Base-by-base conservation (phyloP, 2,888 invertebrate species). In the Macrostomum cliftonense region DNA sequence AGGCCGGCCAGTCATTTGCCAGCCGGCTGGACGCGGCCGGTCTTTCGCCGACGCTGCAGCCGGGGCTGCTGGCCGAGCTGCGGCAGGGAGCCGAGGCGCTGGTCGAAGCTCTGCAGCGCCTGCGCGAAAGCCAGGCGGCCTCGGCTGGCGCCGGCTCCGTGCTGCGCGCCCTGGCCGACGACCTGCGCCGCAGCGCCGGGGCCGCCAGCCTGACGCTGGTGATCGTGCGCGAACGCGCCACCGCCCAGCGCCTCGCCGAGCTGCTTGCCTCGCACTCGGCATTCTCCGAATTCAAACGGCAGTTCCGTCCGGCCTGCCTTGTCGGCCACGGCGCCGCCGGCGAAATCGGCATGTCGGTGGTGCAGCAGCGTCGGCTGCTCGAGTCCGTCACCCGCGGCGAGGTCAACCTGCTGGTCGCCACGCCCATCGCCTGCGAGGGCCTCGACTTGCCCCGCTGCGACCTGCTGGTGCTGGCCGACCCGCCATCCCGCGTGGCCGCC, bases 391-490 rank as follows among this genome's bases (percentile, higher is more conserved):
- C 28, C 28, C 5, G n/a, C 5, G n/a, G 21, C 19, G 49, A 49
- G 28, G 55, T 49, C 47, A 57, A 61, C 50, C 57, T 63, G 12
- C 52, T 64, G 1, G 57, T 65, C 14, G 64, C 64, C 1, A 65
- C 65, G 0, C 61, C 63, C 11, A 62, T 65, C 13, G 63, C 62
- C 12, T 63, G 64, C 52, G 65, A 65, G 49, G 65, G 65, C 5
- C 55, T 65, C 19, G 65, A 65, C 53, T 55, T 63, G 43, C 62
- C 62, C 11, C 58, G 59, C 44, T 61, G 64, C 54, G 59, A 63
- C 45, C 57, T 63, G 17, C 63, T 65, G 7, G 56, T 65, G 13
- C 58, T 60, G 45, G 53, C 63, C 55, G 62, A 63, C 43, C 62
- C 63, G 1, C 64, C 64, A 0, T 58, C 58, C 11, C 60, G 59